These are phyloP conservation scores for Epizoanthus ramosus DNA, from an alignment of 92 coral and sea anemone species.

Conservation along the genomic window DNA sequence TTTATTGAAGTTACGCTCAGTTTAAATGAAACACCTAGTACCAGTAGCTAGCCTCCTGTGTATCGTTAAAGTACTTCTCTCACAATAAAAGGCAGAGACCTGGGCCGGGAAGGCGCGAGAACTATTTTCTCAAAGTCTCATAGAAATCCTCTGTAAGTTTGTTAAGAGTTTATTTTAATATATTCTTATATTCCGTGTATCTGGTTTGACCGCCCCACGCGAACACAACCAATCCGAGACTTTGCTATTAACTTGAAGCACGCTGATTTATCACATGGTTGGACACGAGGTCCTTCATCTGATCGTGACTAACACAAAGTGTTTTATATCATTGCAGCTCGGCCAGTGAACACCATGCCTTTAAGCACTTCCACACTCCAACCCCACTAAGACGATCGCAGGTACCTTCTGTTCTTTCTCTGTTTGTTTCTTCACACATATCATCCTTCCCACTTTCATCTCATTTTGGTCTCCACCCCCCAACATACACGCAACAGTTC, in stretches of 20 bases:
- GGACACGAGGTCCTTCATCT: conserved; percentile 1
- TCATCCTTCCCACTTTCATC: background rate
- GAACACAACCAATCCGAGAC: too few species aligned
- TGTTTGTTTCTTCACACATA: background rate
- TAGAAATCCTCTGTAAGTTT: too few species aligned
- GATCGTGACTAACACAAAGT: background rate
- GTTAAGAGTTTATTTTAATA: too few species aligned
- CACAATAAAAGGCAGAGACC: too few species aligned
- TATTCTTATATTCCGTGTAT: too few species aligned
- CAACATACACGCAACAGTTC: background rate
- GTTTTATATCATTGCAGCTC: conserved; percentile 55
- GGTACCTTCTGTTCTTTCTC: conserved; percentile 42
- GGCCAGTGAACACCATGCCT: conserved; percentile 82
- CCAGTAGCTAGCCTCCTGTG: conserved; percentile 1
- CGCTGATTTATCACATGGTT: background rate
- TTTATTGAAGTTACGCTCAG: too few species aligned
- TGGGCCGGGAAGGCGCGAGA: too few species aligned
- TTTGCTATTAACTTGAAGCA: too few species aligned
- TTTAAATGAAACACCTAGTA: background rate
- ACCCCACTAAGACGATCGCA: conserved; percentile 77
- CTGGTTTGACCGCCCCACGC: too few species aligned
- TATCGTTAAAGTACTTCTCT: background rate
- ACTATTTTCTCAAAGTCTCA: too few species aligned
- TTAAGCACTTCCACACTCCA: conserved; percentile 78
- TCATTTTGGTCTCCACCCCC: background rate